Percentiles rank a stretch among this genome's conserved stretches.
Evolutionary conservation across 2,797 vertebrate genomes (phyloP).

Genomic region (Phrynocephalus forsythii): DNA sequence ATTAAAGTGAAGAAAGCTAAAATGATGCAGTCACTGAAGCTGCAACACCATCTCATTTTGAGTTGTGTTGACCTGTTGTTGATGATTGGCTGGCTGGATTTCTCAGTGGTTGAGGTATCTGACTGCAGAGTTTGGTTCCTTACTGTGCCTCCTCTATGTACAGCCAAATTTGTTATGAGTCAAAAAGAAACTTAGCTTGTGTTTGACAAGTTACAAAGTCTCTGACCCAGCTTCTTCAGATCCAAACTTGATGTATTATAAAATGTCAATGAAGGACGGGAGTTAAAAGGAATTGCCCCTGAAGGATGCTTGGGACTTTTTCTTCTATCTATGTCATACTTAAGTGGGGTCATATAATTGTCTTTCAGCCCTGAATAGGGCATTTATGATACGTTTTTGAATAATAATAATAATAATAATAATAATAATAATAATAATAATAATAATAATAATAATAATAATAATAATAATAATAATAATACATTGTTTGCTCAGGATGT

Average conservation of each 20-base stretch:
- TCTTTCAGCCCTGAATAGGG: not conserved
- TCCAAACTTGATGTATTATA: slow-evolving; percentile 34
- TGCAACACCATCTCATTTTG: slow-evolving; percentile 30
- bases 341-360: not conserved
- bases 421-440: too few relatives aligned
- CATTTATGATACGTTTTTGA: slow-evolving; percentile 8
- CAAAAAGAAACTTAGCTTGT: slow-evolving; percentile 28
- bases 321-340: not conserved
- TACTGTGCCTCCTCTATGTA: too few relatives aligned
- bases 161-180: slow-evolving; percentile 1
- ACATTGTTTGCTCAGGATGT: too few relatives aligned
- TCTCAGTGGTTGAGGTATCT: too few relatives aligned
- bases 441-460: too few relatives aligned
- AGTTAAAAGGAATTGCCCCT: slow-evolving; percentile 22
- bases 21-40: slow-evolving; percentile 26
- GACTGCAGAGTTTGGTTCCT: too few relatives aligned
- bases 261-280: slow-evolving; percentile 24
- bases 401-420: too few relatives aligned
- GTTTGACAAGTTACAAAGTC: slow-evolving; percentile 53
- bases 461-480: too few relatives aligned
- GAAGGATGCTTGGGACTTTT: slow-evolving; percentile 16
- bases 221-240: slow-evolving; percentile 46
- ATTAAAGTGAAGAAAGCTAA: slow-evolving; percentile 14
- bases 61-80: slow-evolving; percentile 26
- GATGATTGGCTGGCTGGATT: slow-evolving; percentile 29